These are phyloP conservation scores for Chymomyza fuscimana DNA, from an alignment of 2,888 invertebrate species.

Conservation along the genomic window DNA sequence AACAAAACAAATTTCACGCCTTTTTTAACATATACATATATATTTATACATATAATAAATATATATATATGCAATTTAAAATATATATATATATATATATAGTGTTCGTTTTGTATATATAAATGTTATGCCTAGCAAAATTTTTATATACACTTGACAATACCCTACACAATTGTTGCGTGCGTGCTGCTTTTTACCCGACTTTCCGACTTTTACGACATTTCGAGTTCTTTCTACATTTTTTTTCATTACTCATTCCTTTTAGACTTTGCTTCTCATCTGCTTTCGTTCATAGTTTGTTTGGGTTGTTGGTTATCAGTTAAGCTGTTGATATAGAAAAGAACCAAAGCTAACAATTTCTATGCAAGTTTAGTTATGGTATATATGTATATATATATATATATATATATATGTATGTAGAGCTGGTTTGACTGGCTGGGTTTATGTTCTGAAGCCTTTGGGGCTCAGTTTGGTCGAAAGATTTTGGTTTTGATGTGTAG, in stretches of 20 bases:
- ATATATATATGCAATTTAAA: no score
- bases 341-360: background rate
- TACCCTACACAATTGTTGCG: constrained; percentile 3
- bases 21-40: constrained; percentile 27
- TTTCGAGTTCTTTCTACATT: background rate
- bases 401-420: background rate
- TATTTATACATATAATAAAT: constrained; percentile 11
- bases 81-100: constrained; percentile 12
- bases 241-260: background rate
- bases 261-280: constrained; percentile 27
- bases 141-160: constrained; percentile 19
- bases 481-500: constrained; percentile 9
- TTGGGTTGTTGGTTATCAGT: background rate
- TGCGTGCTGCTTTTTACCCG: background rate
- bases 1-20: constrained; percentile 6
- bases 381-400: background rate
- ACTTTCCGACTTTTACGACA: background rate
- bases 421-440: background rate
- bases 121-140: constrained; percentile 22
- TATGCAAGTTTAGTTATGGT: background rate
- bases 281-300: constrained; percentile 32
- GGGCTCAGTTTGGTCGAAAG: background rate
- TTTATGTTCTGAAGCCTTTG: background rate
- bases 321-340: background rate
- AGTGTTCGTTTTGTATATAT: background rate